Evolutionary conservation across 1,140 invertebrate genomes (phyloP), one percentile per base, ranked within the genome.

Genomic region (Delia radicum): DNA sequence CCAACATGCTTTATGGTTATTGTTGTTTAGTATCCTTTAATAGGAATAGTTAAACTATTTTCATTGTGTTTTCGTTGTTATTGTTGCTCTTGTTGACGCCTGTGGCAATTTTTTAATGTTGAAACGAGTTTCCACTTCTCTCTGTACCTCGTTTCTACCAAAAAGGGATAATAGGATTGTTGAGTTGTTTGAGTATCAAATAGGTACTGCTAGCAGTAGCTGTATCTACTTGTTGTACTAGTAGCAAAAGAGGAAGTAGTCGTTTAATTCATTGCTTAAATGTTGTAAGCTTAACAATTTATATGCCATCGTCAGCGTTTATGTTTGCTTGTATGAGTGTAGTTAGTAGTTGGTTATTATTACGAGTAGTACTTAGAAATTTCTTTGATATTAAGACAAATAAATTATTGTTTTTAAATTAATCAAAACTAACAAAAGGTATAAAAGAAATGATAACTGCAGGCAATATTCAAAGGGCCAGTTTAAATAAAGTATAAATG

Each of bases 371-470:
- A 7, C 21, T 55, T 24, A 31, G n/a, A n/a, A n/a, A n/a, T n/a
- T 26, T 15, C 26, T 65, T 65, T 65, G 27, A n/a, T 29, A 65
- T 65, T 33, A 37, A 69, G 65, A 69, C 65, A 69, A 69, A 69
- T 69, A 69, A 69, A 69, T 69, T 69, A 69, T 69, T 69, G 21
- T 69, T 69, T 33, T 69, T 21, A 69, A 69, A 69, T 69, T 69
- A 69, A 69, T 69, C 65, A 69, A 18, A 42, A 42, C 12, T 42
- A 42, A 42, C 37, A 42, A 42, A 55, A 55, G 21, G 48, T 55
- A 55, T 55, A 55, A 55, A 55, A 55, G 48, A 55, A 21, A 55
- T 55, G 3, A 8, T 55, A 55, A 21, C 48, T 21, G 5, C 5
- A 6, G 48, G 48, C 48, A n/a, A 55, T 55, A 8, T 55, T 6